A percentile compares a stretch with the other conserved stretches of the same genome.
Evolutionary conservation across 2,113 vertebrate genomes (phyloP).

Genomic region (Hypocryptadius cinnamomeus): DNA sequence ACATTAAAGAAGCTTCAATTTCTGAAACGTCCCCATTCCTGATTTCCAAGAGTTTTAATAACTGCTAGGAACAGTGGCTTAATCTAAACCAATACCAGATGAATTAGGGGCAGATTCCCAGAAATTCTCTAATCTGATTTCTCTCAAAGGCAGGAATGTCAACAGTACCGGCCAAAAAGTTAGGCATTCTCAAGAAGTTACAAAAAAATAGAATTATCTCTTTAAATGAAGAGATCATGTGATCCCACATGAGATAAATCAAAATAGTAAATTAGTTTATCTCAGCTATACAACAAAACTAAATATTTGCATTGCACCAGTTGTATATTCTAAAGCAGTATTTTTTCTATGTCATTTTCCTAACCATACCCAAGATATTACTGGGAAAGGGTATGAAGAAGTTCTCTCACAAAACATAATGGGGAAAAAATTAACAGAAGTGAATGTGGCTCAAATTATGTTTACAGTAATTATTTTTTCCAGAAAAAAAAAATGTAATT

Average conservation of each 20-base stretch:
- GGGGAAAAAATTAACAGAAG: not conserved
- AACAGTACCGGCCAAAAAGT: not conserved
- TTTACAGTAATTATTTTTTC: not conserved
- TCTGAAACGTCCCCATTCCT: not conserved
- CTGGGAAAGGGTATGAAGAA: not conserved
- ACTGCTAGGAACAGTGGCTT: not conserved
- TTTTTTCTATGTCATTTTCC: not conserved
- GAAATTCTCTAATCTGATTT: not conserved
- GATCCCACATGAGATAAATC: not conserved
- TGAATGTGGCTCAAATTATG: not conserved
- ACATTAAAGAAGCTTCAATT: not conserved
- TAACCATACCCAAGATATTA: not conserved
- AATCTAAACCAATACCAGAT: not conserved
- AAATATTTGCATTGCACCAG: not conserved
- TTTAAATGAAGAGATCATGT: not conserved
- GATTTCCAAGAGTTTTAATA: not conserved
- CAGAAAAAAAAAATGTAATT: not conserved
- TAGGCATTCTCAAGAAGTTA: not conserved
- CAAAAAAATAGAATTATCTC: not conserved
- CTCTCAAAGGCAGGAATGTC: not conserved
- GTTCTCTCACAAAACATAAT: not conserved
- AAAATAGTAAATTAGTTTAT: not conserved
- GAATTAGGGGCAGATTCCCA: not conserved
- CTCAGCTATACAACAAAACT: not conserved
- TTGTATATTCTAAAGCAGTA: not conserved